Percentiles rank a stretch among this genome's conserved stretches.
phyloP scores from a whole-genome alignment of 2,888 invertebrate species.

The Cataglyphis cursor region DNA sequence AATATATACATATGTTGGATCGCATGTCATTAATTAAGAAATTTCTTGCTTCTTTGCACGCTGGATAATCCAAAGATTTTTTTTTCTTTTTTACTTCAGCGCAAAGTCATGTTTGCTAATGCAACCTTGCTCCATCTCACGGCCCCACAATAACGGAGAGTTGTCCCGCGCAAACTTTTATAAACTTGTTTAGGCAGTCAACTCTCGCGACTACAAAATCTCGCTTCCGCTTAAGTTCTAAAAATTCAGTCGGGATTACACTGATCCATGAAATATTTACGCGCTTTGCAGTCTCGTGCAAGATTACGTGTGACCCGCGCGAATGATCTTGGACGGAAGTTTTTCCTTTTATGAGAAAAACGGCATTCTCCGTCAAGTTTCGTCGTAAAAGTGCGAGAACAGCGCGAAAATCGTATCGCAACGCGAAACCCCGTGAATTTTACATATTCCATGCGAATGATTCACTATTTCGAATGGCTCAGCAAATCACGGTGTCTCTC shows the following conservation, averaged over 20 bases:
- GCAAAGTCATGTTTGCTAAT: conserved; percentile 24
- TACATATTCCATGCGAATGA: conserved; percentile 65
- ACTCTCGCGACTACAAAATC: conserved; percentile 34
- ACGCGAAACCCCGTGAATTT: conserved; percentile 69
- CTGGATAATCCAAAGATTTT: background rate
- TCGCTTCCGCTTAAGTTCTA: conserved; percentile 30
- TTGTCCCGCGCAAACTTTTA: conserved; percentile 35
- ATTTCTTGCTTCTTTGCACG: background rate
- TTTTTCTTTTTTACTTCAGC: background rate
- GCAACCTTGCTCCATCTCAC: conserved; percentile 18
- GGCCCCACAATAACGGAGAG: conserved; percentile 7
- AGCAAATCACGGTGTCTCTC: conserved; percentile 67
- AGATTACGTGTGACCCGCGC: conserved; percentile 31
- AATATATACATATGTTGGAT: background rate
- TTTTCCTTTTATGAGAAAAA: conserved; percentile 34
- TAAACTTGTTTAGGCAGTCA: conserved; percentile 41
- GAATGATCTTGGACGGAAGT: conserved; percentile 31
- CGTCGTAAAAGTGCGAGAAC: conserved; percentile 58
- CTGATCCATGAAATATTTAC: conserved; percentile 49
- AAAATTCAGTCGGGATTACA: conserved; percentile 46
- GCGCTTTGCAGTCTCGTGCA: conserved; percentile 6
- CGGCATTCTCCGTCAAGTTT: conserved; percentile 52
- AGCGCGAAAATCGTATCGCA: conserved; percentile 60
- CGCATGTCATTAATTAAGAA: background rate
- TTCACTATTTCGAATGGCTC: conserved; percentile 69